Base-by-base conservation (phyloP, 2,797 vertebrate species). In the Danio tinwini region DNA sequence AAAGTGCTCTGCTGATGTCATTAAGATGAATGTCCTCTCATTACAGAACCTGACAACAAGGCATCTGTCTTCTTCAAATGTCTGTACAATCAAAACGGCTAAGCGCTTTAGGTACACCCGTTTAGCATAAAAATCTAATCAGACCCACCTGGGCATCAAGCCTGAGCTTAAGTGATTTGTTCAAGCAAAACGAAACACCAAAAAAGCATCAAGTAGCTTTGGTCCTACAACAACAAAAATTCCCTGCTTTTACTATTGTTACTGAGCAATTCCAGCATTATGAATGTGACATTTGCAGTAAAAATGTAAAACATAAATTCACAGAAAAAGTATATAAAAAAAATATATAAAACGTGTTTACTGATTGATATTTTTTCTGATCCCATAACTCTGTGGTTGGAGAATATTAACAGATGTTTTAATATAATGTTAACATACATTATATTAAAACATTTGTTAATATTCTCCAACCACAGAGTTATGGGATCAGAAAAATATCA, bases 21-120 rank as follows among this genome's bases (percentile, higher is more conserved):
- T 78, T 62, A 80, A 72, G 78, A 80, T 76, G 73, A 59, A 80
- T 83, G 55, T 59, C 72, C 44, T 76, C 76, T 83, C 77, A 83
- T 80, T 76, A 67, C 45, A 42, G 37, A 7, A 44, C 17, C 47
- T 59, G 39, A 56, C 71, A 74, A 53, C 67, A 67, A 47, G 65
- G n/a, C 73, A 83, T 81, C 73, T 55, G 61, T 82, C 80, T 79
- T 82, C 71, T 71, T 76, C 65, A 82, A 76, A 62, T 40, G 13
- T 58, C 70, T 44, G 63, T 39, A 78, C 61, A 68, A 13, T 50
- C 29, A 7, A 45, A 68, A 76, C 71, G 49, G 67, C 71, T 12
- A 7, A 70, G 64, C 58, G 42, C 52, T 76, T 82, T 65, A 80
- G 64, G 72, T 74, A 76, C 58, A 82, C 75, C 74, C 16, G 53